A percentile compares a stretch with the other conserved stretches of the same genome.
phyloP scores from a whole-genome alignment of 2,888 invertebrate genomes.

The Limenitis camilla region DNA sequence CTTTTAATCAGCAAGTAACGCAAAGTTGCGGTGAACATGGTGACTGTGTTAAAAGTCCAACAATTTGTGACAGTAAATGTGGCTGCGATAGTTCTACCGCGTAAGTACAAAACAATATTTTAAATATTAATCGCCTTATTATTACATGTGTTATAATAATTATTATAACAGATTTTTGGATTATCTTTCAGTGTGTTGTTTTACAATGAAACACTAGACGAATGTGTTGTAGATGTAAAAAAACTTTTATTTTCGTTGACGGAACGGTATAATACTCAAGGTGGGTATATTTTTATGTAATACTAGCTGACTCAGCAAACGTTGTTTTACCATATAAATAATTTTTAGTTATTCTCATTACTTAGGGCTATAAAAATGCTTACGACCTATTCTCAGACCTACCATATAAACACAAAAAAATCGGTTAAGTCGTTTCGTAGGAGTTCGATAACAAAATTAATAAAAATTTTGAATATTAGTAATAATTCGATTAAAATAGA shows the following conservation, averaged over 20 bases:
- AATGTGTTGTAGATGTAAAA: slow-evolving; percentile 42
- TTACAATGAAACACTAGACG: slow-evolving; percentile 40
- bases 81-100: slow-evolving; percentile 36
- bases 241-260: slow-evolving; percentile 33
- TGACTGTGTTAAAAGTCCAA: slow-evolving; percentile 29
- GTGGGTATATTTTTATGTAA: slow-evolving; percentile 25
- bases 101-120: slow-evolving; percentile 28
- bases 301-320: too few relatives aligned
- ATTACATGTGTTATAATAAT: not conserved
- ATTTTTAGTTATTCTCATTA: too few relatives aligned
- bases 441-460: too few relatives aligned
- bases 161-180: not conserved
- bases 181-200: slow-evolving; percentile 33
- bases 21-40: slow-evolving; percentile 31
- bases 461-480: too few relatives aligned
- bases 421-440: too few relatives aligned
- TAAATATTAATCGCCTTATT: too few relatives aligned
- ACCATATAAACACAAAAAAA: too few relatives aligned
- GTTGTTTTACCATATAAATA: too few relatives aligned
- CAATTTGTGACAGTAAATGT: slow-evolving; percentile 40
- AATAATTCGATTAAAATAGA: too few relatives aligned
- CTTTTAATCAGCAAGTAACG: slow-evolving; percentile 13
- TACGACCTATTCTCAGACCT: too few relatives aligned
- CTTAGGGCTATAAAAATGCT: too few relatives aligned
- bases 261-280: slow-evolving; percentile 36